Percentiles rank a stretch among this genome's conserved stretches.
Evolutionary conservation across 2,113 vertebrate species (phyloP).

Genomic region (Passer montanus): DNA sequence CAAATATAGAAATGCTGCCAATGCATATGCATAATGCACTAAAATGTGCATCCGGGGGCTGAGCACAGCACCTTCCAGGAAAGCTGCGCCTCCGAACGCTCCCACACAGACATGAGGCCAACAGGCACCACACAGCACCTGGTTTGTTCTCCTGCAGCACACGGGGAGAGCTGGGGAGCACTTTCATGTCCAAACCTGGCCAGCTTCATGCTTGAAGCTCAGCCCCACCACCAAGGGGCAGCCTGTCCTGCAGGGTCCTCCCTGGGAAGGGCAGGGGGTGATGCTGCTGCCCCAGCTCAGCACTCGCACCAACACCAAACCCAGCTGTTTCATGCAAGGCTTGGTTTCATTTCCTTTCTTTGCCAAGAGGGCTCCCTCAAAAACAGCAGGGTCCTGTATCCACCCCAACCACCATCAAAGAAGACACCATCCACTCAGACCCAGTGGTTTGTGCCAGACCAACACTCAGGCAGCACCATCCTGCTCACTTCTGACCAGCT

Average conservation of each 20-base stretch:
- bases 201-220: not conserved
- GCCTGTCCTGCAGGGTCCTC: not conserved
- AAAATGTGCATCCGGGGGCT: not conserved
- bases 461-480: accelerated
- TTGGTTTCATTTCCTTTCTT: not conserved
- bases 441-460: no score
- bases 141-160: not conserved
- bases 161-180: not conserved
- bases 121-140: not conserved
- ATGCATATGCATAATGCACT: not conserved
- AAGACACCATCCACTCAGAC: accelerated
- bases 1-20: not conserved
- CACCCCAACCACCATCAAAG: not conserved
- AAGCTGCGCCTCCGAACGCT: not conserved
- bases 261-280: not conserved
- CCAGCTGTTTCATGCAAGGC: not conserved
- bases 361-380: not conserved
- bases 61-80: constrained; percentile 9
- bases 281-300: not conserved
- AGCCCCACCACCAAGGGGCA: not conserved
- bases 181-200: not conserved
- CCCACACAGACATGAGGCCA: not conserved
- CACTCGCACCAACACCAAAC: not conserved
- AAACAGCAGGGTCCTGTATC: not conserved
- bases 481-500: not conserved